Conservation (phyloP, 2,113 vertebrate genomes). For the Oncorhynchus keta region DNA sequence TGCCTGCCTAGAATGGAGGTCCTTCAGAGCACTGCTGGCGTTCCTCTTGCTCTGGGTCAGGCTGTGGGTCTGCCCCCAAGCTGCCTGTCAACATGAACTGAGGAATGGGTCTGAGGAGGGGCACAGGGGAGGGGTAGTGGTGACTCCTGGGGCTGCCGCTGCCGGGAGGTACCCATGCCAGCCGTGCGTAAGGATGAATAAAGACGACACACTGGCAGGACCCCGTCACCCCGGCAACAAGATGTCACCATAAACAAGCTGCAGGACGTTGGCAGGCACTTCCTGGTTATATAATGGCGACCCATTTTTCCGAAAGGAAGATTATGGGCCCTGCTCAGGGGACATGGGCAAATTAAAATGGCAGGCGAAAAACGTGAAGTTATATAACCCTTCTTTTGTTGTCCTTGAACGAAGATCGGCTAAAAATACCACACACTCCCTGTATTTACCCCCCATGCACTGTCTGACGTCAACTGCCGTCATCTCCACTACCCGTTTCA, state of each 20-base stretch:
- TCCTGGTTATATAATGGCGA: slow-evolving; percentile 68
- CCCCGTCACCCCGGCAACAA: slow-evolving; percentile 63
- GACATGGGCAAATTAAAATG: slow-evolving; percentile 33
- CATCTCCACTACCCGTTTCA: not conserved
- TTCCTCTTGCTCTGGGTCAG: slow-evolving; percentile 40
- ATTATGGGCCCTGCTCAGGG: slow-evolving; percentile 39
- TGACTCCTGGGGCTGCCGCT: slow-evolving; percentile 44
- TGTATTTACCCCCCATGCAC: not conserved
- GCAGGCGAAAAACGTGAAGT: slow-evolving; percentile 33
- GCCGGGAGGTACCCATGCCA: slow-evolving; percentile 47
- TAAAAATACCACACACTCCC: slow-evolving; percentile 2
- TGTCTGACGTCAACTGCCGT: slow-evolving; percentile 14
- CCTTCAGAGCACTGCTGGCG: not conserved
- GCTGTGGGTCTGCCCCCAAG: slow-evolving; percentile 51
- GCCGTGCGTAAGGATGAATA: slow-evolving; percentile 64
- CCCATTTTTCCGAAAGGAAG: slow-evolving; percentile 54
- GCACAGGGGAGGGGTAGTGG: slow-evolving; percentile 53
- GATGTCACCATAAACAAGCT: slow-evolving; percentile 74
- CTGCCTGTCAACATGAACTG: slow-evolving; percentile 37
- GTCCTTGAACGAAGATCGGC: slow-evolving; percentile 18
- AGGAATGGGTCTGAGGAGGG: slow-evolving; percentile 58
- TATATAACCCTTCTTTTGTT: slow-evolving; percentile 28
- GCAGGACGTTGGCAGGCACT: slow-evolving; percentile 71
- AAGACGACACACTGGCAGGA: slow-evolving; percentile 67
- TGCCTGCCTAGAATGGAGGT: not conserved